These are phyloP conservation scores for Syndactyla subalaris DNA, from an alignment of 2,797 vertebrate species.

Conservation along the genomic window DNA sequence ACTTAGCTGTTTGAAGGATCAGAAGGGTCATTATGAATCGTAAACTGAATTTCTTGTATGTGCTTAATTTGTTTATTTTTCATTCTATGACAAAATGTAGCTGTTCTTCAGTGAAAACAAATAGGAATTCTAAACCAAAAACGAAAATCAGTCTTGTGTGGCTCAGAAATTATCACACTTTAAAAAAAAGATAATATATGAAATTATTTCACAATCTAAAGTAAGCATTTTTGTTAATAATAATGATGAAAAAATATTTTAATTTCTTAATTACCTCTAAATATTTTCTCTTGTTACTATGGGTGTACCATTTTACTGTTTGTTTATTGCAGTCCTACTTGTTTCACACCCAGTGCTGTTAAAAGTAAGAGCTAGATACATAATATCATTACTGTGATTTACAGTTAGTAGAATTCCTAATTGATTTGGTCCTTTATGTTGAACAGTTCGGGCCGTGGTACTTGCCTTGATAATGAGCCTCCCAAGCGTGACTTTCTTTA, in stretches of 20 bases:
- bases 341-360: constrained; percentile 61
- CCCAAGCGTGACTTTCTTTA: constrained; percentile 99
- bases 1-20: neutral
- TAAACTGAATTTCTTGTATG: constrained; percentile 32
- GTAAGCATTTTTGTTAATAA: constrained; percentile 41
- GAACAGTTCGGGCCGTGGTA: constrained; percentile 99
- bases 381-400: constrained; percentile 71
- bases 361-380: constrained; percentile 64
- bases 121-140: constrained; percentile 61
- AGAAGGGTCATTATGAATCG: constrained; percentile 21
- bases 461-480: constrained; percentile 99
- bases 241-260: constrained; percentile 31
- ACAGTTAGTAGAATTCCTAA: constrained; percentile 73
- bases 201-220: constrained; percentile 56
- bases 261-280: constrained; percentile 19
- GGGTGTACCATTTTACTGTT: constrained; percentile 40
- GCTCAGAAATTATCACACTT: constrained; percentile 66
- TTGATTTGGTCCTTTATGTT: constrained; percentile 84
- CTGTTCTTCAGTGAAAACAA: constrained; percentile 71
- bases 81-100: constrained; percentile 63
- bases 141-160: constrained; percentile 75
- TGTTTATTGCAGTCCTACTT: constrained; percentile 53
- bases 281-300: constrained; percentile 51
- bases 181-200: constrained; percentile 42
- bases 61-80: constrained; percentile 69